Evolutionary conservation across 2,797 vertebrate genomes (phyloP).

Genomic region (Catostomus latipinnis): DNA sequence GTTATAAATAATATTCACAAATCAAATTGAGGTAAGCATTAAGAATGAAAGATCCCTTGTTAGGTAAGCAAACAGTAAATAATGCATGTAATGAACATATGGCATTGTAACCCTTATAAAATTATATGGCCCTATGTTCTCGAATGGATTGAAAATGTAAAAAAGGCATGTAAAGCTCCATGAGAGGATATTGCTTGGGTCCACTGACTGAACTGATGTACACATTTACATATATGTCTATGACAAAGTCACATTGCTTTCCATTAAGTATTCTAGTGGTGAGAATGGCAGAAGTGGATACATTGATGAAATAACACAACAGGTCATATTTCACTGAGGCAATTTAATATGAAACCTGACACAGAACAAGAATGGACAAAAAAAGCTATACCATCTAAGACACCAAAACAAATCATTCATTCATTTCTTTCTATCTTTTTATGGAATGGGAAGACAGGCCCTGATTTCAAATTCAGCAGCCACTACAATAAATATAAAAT

Average conservation of each 20-base stretch:
- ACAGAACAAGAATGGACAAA: constrained; percentile 20
- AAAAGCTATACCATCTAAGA: constrained; percentile 22
- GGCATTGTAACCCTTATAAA: too few relatives aligned
- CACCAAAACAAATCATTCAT: constrained; percentile 32
- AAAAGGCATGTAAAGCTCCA: neutral
- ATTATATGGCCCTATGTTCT: neutral
- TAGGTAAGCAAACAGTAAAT: neutral
- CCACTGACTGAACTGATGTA: constrained; percentile 20
- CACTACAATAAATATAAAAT: constrained; percentile 8
- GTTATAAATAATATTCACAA: too few relatives aligned
- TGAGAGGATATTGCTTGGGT: neutral
- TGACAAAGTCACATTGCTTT: constrained; percentile 28
- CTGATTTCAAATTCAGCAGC: constrained; percentile 16
- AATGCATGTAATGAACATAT: neutral
- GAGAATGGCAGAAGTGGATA: constrained; percentile 27
- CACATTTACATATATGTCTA: constrained; percentile 5
- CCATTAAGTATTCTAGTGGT: constrained; percentile 35
- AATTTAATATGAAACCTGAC: constrained; percentile 36
- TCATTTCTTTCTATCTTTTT: neutral
- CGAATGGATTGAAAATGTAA: neutral
- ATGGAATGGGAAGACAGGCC: constrained; percentile 11
- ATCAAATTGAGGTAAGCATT: too few relatives aligned
- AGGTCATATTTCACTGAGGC: constrained; percentile 44
- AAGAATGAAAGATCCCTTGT: neutral
- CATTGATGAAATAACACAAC: constrained; percentile 40